Conservation (phyloP, 1,140 invertebrate species). For the Atta cephalotes region DNA sequence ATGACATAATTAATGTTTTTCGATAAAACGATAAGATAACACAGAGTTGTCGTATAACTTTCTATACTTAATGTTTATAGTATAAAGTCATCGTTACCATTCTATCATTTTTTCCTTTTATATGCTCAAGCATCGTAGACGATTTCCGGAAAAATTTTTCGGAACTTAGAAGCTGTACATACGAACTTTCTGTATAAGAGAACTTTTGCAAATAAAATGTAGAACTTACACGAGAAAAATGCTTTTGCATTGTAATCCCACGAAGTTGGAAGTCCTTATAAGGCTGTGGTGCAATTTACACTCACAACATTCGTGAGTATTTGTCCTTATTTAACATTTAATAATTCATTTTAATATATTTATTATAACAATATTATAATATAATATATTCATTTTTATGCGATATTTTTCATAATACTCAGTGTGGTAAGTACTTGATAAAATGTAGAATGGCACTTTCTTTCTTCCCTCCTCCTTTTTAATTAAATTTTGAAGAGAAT, state of each 20-base stretch:
- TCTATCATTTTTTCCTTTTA: not conserved
- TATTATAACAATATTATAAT: no score
- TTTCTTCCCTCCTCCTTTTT: no score
- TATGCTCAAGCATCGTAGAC: not conserved
- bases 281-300: no score
- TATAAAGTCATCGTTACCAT: conserved; percentile 7
- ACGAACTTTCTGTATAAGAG: conserved; percentile 19
- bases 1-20: conserved; percentile 17
- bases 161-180: conserved; percentile 22
- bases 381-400: no score
- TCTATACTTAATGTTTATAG: conserved; percentile 23
- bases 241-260: not conserved
- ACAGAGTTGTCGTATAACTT: not conserved
- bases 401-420: no score
- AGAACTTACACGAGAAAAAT: conserved; percentile 22
- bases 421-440: no score
- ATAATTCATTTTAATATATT: no score
- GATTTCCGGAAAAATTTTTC: not conserved
- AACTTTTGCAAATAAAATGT: conserved; percentile 46
- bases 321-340: no score
- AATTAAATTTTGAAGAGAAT: no score
- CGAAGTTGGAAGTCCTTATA: not conserved
- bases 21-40: not conserved
- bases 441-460: no score
- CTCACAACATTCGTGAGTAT: no score